These are phyloP conservation scores for Drosophila ambigua DNA, from an alignment of 1,140 invertebrate genomes.

Conservation along the genomic window DNA sequence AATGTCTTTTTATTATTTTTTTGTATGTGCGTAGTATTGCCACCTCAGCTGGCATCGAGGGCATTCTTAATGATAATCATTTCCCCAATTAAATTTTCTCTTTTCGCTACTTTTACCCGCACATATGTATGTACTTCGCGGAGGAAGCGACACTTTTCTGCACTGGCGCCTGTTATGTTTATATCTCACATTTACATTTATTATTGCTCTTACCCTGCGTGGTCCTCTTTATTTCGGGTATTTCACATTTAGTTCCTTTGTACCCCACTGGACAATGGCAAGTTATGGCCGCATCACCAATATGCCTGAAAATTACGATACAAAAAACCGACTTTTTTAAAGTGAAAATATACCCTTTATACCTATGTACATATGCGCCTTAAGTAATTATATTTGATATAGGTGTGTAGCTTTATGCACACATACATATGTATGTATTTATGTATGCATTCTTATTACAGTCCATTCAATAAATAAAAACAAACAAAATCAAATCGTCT, in stretches of 20 bases:
- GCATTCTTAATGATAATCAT: slow-evolving; percentile 81
- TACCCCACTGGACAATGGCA: slow-evolving; percentile 88
- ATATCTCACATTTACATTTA: slow-evolving; percentile 51
- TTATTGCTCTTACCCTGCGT: slow-evolving; percentile 79
- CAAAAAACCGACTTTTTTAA: slow-evolving; percentile 1
- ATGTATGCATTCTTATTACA: too few species aligned
- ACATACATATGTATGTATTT: too few species aligned
- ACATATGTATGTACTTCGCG: too few species aligned
- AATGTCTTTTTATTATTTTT: slow-evolving; percentile 18
- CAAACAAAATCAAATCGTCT: too few species aligned
- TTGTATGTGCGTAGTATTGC: slow-evolving; percentile 16
- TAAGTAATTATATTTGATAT: neutral
- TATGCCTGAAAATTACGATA: slow-evolving; percentile 85
- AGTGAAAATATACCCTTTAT: neutral
- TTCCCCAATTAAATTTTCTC: slow-evolving; percentile 78
- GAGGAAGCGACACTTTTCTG: neutral
- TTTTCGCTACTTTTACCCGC: neutral
- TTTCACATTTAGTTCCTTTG: slow-evolving; percentile 88
- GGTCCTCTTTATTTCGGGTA: slow-evolving; percentile 84
- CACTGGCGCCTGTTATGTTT: slow-evolving; percentile 21
- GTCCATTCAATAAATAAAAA: too few species aligned
- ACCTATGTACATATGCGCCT: neutral
- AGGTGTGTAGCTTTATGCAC: too few species aligned
- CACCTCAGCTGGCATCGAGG: slow-evolving; percentile 56
- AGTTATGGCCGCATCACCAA: slow-evolving; percentile 88